Conservation (phyloP, 1,140 invertebrate species). For the Caenorhabditis remanei region DNA sequence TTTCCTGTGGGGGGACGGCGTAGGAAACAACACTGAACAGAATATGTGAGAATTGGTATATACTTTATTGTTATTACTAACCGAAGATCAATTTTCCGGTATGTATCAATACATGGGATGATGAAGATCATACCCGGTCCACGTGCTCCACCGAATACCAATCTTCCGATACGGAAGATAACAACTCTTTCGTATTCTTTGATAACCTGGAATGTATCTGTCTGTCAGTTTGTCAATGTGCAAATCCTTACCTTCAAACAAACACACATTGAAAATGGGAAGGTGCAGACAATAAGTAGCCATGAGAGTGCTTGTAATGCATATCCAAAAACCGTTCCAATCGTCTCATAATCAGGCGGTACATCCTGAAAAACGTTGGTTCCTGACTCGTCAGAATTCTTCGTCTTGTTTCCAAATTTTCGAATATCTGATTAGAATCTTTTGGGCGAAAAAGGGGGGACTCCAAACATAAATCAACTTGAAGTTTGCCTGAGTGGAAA, state of each 20-base stretch:
- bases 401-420: not conserved
- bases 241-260: constrained; percentile 84
- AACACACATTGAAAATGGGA: constrained; percentile 88
- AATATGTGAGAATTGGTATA: not conserved
- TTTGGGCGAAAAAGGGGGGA: not conserved
- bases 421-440: not conserved
- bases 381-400: not conserved
- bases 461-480: constrained; percentile 12
- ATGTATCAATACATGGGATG: constrained; percentile 90
- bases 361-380: constrained; percentile 71
- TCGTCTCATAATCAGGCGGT: constrained; percentile 77
- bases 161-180: constrained; percentile 77
- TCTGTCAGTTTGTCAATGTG: not conserved
- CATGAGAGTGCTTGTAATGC: constrained; percentile 74
- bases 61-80: not conserved
- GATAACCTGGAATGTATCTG: constrained; percentile 70
- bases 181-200: constrained; percentile 78
- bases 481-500: not conserved
- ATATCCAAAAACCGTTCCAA: constrained; percentile 78
- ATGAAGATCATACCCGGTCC: constrained; percentile 84
- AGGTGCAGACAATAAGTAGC: constrained; percentile 84
- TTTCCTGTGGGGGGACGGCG: constrained; percentile 77
- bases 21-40: constrained; percentile 77
- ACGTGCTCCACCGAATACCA: constrained; percentile 76
- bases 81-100: constrained; percentile 83